phyloP scores from a whole-genome alignment of 1,140 invertebrate genomes.

The Diorhabda carinulata region DNA sequence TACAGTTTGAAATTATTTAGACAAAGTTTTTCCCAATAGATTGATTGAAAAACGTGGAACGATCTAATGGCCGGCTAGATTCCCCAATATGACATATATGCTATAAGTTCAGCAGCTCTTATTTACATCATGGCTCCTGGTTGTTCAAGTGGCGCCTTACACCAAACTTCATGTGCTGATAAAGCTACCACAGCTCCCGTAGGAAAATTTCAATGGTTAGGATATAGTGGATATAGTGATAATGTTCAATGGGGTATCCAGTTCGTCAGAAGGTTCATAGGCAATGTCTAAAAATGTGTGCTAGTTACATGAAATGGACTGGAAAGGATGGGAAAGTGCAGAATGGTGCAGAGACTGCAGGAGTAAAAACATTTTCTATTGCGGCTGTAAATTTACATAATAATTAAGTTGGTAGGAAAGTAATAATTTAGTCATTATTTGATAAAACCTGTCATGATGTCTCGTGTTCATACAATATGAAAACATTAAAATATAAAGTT shows the following conservation, averaged over 20 bases:
- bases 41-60: too few species aligned
- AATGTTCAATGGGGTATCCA: slow-evolving; percentile 59
- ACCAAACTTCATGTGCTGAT: slow-evolving; percentile 61
- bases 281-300: slow-evolving; percentile 47
- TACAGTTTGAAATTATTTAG: too few species aligned
- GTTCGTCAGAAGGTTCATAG: slow-evolving; percentile 60
- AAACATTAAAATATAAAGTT: slow-evolving; percentile 58
- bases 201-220: slow-evolving; percentile 66
- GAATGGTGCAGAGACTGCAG: slow-evolving; percentile 34
- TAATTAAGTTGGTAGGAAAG: slow-evolving; percentile 69
- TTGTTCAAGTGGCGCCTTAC: slow-evolving; percentile 61
- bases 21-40: too few species aligned
- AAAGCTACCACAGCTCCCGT: slow-evolving; percentile 54
- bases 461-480: slow-evolving; percentile 88
- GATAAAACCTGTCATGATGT: slow-evolving; percentile 77
- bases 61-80: too few species aligned
- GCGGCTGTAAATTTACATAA: slow-evolving; percentile 73
- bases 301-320: slow-evolving; percentile 29
- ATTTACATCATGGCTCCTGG: slow-evolving; percentile 67
- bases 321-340: slow-evolving; percentile 11
- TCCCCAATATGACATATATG: slow-evolving; percentile 67
- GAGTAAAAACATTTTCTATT: slow-evolving; percentile 53
- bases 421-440: slow-evolving; percentile 41
- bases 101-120: slow-evolving; percentile 67
- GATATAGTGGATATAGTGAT: slow-evolving; percentile 68